A percentile compares a stretch with the other conserved stretches of the same genome.
Evolutionary conservation across 2,797 vertebrate species (phyloP).

Genomic region (Enteromius afrohamiltoni): DNA sequence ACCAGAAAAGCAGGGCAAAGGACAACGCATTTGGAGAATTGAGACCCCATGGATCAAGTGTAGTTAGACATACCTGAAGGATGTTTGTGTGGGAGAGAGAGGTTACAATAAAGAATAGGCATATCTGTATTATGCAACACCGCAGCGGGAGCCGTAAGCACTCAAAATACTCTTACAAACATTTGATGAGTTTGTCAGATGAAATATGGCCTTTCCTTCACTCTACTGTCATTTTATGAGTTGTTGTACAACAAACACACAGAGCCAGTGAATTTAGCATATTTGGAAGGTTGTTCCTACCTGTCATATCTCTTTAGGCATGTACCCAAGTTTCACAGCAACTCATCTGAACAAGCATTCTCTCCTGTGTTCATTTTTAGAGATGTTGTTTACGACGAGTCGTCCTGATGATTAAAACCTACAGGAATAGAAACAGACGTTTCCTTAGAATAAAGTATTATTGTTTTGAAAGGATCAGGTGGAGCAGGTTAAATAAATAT

Average conservation of each 20-base stretch:
- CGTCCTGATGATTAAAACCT: slow-evolving; percentile 32
- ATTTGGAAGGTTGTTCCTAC: slow-evolving; percentile 38
- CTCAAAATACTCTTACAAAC: neutral
- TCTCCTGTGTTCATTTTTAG: slow-evolving; percentile 20
- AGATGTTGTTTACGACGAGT: slow-evolving; percentile 17
- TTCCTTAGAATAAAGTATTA: slow-evolving; percentile 13
- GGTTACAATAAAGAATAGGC: slow-evolving; percentile 7
- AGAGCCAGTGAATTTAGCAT: slow-evolving; percentile 14
- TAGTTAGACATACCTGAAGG: slow-evolving; percentile 5
- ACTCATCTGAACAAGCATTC: neutral
- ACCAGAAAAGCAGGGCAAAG: slow-evolving; percentile 32
- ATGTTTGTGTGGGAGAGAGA: neutral
- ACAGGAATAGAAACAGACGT: slow-evolving; percentile 25
- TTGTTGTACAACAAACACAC: slow-evolving; percentile 1
- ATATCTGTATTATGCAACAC: neutral
- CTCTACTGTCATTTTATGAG: slow-evolving; percentile 29
- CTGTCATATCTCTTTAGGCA: slow-evolving; percentile 46
- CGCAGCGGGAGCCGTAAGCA: neutral
- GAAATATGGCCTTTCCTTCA: slow-evolving; percentile 14
- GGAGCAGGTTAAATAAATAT: neutral
- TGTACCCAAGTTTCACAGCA: slow-evolving; percentile 12
- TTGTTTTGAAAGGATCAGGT: neutral
- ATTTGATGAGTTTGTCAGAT: slow-evolving; percentile 42
- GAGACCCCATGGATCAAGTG: slow-evolving; percentile 34
- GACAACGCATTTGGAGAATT: slow-evolving; percentile 43